Percentiles rank a stretch among this genome's conserved stretches.
phyloP scores from a whole-genome alignment of 2,888 invertebrate species.

The Eristalinus aeneus region DNA sequence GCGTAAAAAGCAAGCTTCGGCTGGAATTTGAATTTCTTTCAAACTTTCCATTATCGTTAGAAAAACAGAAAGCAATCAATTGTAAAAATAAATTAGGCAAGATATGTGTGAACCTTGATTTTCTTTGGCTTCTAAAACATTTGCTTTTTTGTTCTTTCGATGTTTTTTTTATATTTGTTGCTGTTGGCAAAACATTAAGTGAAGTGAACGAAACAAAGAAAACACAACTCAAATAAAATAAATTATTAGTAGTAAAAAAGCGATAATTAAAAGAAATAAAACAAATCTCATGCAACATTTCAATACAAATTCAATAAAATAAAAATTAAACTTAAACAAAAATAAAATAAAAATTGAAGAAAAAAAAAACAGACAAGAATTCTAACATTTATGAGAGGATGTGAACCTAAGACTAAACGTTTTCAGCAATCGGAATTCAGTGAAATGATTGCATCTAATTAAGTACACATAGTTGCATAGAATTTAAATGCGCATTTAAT shows the following conservation, averaged over 20 bases:
- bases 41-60: background rate
- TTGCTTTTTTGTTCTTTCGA: background rate
- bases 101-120: slow-evolving; percentile 42
- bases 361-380: background rate
- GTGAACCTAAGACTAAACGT: background rate
- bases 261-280: slow-evolving; percentile 79
- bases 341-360: background rate
- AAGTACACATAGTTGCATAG: slow-evolving; percentile 35
- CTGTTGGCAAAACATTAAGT: slow-evolving; percentile 24
- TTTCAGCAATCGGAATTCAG: background rate
- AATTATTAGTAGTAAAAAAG: slow-evolving; percentile 77
- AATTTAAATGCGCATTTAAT: slow-evolving; percentile 24
- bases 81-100: slow-evolving; percentile 21
- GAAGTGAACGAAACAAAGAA: slow-evolving; percentile 63
- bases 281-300: slow-evolving; percentile 80
- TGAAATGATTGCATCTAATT: background rate
- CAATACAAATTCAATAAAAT: slow-evolving; percentile 72
- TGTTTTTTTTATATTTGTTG: background rate
- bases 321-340: slow-evolving; percentile 66
- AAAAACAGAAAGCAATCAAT: slow-evolving; percentile 38
- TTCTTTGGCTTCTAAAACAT: slow-evolving; percentile 38
- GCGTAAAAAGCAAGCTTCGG: slow-evolving; percentile 65
- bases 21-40: background rate
- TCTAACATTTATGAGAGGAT: background rate
- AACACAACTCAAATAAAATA: slow-evolving; percentile 52